Evolutionary conservation across 2,888 invertebrate genomes (phyloP).

Genomic region (Agrotis puta): DNA sequence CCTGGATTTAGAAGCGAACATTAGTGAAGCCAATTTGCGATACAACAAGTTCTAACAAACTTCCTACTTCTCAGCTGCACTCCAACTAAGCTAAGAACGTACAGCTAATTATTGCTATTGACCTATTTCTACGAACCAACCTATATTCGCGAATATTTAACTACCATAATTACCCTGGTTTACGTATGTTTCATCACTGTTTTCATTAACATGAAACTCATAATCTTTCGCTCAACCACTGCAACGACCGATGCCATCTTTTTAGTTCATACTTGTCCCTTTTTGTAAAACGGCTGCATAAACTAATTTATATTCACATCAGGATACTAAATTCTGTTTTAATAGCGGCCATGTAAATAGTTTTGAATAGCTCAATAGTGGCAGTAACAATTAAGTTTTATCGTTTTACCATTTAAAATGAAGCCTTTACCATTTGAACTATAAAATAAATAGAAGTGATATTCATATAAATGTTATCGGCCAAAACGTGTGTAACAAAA

Average conservation of each 20-base stretch:
- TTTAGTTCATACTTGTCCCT: not conserved
- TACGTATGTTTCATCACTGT: not conserved
- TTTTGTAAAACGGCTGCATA: not conserved
- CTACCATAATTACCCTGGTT: constrained; percentile 1
- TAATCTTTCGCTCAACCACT: too few species aligned
- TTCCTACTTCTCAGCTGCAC: constrained; percentile 40
- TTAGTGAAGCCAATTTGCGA: constrained; percentile 43
- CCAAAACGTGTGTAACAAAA: constrained; percentile 13
- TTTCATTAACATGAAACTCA: too few species aligned
- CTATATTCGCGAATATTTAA: constrained; percentile 11
- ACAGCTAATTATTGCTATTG: constrained; percentile 45
- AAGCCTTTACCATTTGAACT: constrained; percentile 18
- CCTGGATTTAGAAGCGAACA: constrained; percentile 17
- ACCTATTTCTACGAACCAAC: constrained; percentile 33
- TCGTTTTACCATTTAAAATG: constrained; percentile 31
- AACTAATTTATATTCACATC: constrained; percentile 9
- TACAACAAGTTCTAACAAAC: constrained; percentile 46
- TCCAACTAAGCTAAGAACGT: constrained; percentile 48
- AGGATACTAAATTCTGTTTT: constrained; percentile 10
- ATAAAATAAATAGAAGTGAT: constrained; percentile 20
- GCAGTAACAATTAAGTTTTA: constrained; percentile 36
- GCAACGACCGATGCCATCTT: too few species aligned
- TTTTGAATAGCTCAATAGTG: constrained; percentile 29
- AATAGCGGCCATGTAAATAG: constrained; percentile 22
- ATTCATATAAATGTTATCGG: constrained; percentile 29